A percentile compares a stretch with the other conserved stretches of the same genome.
Evolutionary conservation across 2,113 vertebrate species (phyloP).

Genomic region (Scytalopus superciliaris): DNA sequence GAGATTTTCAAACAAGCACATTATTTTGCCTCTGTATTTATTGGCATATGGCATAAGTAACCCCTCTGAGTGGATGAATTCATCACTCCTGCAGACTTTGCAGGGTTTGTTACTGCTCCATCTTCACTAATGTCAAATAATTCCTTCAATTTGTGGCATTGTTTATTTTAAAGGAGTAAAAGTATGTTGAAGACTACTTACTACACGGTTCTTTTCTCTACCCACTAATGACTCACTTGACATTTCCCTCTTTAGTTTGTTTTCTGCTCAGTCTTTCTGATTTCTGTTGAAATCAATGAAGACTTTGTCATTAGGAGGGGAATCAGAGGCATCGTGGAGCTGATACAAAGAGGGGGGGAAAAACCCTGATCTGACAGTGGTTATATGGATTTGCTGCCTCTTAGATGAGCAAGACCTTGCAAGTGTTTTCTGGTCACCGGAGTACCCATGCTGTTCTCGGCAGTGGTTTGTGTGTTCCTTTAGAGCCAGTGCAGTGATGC

Average conservation of each 20-base stretch:
- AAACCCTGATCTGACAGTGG: not conserved
- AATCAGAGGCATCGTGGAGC: not conserved
- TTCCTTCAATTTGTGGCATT: slow-evolving; percentile 4
- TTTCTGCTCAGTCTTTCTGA: not conserved
- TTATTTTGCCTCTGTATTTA: not conserved
- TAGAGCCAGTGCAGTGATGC: not conserved
- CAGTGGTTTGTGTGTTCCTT: not conserved
- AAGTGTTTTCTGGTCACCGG: not conserved
- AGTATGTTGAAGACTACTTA: slow-evolving; percentile 18
- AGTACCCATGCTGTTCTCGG: not conserved
- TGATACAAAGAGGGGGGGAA: accelerated
- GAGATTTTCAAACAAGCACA: not conserved
- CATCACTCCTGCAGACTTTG: not conserved
- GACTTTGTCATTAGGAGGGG: not conserved
- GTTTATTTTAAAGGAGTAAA: slow-evolving; percentile 15
- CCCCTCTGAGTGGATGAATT: not conserved
- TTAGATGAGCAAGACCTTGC: not conserved
- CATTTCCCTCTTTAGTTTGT: not conserved
- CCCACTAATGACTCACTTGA: slow-evolving; percentile 27
- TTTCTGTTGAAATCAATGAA: not conserved
- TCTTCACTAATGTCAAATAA: slow-evolving; percentile 13
- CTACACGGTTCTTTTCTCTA: not conserved
- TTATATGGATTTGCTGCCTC: slow-evolving; percentile 5
- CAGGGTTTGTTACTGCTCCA: not conserved
- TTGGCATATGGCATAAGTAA: not conserved